Conservation (phyloP, 2,797 vertebrate species). For the Lophura swinhoii region DNA sequence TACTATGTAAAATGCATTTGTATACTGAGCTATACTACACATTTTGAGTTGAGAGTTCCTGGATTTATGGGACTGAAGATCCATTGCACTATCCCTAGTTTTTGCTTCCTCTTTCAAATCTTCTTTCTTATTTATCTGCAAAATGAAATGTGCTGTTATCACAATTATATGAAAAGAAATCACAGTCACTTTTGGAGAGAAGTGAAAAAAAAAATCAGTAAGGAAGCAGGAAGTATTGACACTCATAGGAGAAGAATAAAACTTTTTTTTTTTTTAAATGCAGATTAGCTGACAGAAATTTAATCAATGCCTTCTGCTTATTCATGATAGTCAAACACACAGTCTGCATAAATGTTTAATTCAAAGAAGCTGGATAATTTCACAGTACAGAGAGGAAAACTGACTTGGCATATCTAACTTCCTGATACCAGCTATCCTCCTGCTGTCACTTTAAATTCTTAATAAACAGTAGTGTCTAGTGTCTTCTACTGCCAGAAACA, state of each 20-base stretch:
- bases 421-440: neutral
- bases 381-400: conserved; percentile 16
- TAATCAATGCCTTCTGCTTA: conserved; percentile 50
- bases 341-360: neutral
- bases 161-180: neutral
- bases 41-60: neutral
- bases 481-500: neutral
- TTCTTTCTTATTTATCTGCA: neutral
- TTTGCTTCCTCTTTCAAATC: neutral
- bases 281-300: conserved; percentile 15
- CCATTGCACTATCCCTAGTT: neutral
- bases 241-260: neutral
- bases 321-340: conserved; percentile 27
- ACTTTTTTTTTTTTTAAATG: neutral
- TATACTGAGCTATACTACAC: neutral
- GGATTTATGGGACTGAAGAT: neutral
- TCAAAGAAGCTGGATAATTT: conserved; percentile 32
- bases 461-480: neutral
- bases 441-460: conserved; percentile 13
- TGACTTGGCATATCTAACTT: neutral
- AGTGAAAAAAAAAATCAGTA: neutral
- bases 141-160: neutral
- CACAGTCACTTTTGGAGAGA: neutral
- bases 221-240: neutral
- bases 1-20: neutral